Evolutionary conservation across 2,888 invertebrate genomes (phyloP).

Genomic region (Rotaria sp.): DNA sequence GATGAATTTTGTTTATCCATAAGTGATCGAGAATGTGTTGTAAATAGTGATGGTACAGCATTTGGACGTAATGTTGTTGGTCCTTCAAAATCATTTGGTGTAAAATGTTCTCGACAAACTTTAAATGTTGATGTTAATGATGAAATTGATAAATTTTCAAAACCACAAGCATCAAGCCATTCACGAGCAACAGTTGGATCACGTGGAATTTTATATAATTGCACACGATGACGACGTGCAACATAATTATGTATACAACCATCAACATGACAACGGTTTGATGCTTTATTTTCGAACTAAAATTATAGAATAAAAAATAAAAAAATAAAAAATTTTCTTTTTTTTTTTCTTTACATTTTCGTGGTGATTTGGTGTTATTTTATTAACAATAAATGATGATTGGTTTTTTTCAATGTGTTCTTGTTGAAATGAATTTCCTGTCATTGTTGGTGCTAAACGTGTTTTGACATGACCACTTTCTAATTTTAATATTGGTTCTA

Average conservation of each 20-base stretch:
- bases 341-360: neutral
- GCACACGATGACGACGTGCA: slow-evolving; percentile 3
- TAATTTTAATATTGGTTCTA: slow-evolving; percentile 30
- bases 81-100: neutral
- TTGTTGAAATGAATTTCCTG: neutral
- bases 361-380: neutral
- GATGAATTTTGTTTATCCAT: slow-evolving; percentile 13
- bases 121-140: neutral
- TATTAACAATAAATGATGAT: slow-evolving; percentile 27
- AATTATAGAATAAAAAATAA: neutral
- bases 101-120: slow-evolving; percentile 21
- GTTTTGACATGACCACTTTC: slow-evolving; percentile 28
- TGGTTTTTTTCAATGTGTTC: neutral
- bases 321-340: neutral
- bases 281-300: slow-evolving; percentile 13
- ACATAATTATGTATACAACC: slow-evolving; percentile 26
- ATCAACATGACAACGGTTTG: slow-evolving; percentile 11
- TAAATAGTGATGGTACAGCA: neutral
- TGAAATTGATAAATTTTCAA: neutral
- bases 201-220: slow-evolving; percentile 27
- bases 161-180: slow-evolving; percentile 28
- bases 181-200: neutral
- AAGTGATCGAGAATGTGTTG: neutral
- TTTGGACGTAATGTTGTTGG: neutral
- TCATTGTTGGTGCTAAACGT: slow-evolving; percentile 7